Base-by-base conservation (phyloP, 2,888 invertebrate genomes). In the Crocallis elinguaria region DNA sequence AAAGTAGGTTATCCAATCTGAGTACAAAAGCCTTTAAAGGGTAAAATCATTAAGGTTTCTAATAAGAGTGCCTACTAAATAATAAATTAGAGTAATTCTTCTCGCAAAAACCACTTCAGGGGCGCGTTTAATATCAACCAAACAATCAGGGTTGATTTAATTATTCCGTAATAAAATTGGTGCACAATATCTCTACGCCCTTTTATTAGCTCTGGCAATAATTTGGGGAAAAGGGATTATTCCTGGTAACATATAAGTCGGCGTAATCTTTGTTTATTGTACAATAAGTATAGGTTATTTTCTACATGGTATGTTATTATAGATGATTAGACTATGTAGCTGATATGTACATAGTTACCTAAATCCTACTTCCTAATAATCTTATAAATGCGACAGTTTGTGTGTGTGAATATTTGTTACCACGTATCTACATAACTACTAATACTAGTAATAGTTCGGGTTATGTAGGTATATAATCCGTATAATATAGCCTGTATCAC, bases 11-110 rank as follows among this genome's bases (percentile, higher is more conserved):
- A 33, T 12, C 11, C 35, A 11, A 19, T 23, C 13, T 13, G 12
- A 37, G 9, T 9, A 52, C 41, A 41, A 52, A 52, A 46, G 52
- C 36, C 41, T 30, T 33, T n/a, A n/a, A n/a, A n/a, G n/a, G n/a
- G 36, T 45, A 23, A 37, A 46, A 46, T 48, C 42, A 52, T 30
- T 29, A 42, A 42, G 25, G n/a, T 53, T 48, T 48, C 36, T 21
- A 43, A 48, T 37, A 43, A 53, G 36, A 32, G 41, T 41, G 35
- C 37, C 37, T 42, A 23, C 32, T 42, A 38, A 48, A 48, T 53
- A 48, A 53, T 36, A 42, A 53, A 48, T 53, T 48, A 53, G 25
- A 38, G 43, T 48, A 53, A 53, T 53, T 53, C 53, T 48, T 53
- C 53, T 37, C 32, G n/a, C n/a, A 43, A 48, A n/a, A 53, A 53